These are phyloP conservation scores for Nomada ruficornis DNA, from an alignment of 2,888 invertebrate species.

Conservation along the genomic window DNA sequence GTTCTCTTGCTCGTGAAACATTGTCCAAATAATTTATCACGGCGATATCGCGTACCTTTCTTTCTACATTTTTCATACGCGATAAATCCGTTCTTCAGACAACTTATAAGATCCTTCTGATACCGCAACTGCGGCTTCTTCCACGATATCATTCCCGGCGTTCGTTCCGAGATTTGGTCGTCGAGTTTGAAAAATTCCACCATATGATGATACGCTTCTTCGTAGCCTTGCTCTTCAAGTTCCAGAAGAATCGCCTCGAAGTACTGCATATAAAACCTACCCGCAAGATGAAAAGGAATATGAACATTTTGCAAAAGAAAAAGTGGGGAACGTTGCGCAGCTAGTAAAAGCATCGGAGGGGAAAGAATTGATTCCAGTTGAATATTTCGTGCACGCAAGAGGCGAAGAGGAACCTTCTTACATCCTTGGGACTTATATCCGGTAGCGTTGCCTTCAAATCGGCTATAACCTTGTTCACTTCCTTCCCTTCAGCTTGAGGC, in stretches of 20 bases:
- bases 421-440: constrained; percentile 77
- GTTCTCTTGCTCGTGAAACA: no score
- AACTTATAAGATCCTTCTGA: constrained; percentile 77
- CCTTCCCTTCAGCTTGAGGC: constrained; percentile 63
- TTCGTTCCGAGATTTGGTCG: constrained; percentile 84
- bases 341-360: no score
- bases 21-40: no score
- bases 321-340: no score
- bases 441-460: constrained; percentile 81
- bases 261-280: constrained; percentile 85
- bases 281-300: constrained; percentile 40
- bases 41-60: background rate
- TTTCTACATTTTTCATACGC: constrained; percentile 82
- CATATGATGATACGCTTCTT: constrained; percentile 85
- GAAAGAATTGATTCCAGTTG: background rate
- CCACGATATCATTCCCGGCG: constrained; percentile 85
- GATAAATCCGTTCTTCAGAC: constrained; percentile 79
- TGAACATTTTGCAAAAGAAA: no score
- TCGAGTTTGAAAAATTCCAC: constrained; percentile 86
- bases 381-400: background rate
- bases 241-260: constrained; percentile 86
- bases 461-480: constrained; percentile 72
- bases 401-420: constrained; percentile 77
- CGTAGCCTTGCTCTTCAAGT: constrained; percentile 85
- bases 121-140: constrained; percentile 78